Percentiles rank a stretch among this genome's conserved stretches.
Conservation (phyloP, 2,797 vertebrate genomes). For the Sternotherus odoratus region DNA sequence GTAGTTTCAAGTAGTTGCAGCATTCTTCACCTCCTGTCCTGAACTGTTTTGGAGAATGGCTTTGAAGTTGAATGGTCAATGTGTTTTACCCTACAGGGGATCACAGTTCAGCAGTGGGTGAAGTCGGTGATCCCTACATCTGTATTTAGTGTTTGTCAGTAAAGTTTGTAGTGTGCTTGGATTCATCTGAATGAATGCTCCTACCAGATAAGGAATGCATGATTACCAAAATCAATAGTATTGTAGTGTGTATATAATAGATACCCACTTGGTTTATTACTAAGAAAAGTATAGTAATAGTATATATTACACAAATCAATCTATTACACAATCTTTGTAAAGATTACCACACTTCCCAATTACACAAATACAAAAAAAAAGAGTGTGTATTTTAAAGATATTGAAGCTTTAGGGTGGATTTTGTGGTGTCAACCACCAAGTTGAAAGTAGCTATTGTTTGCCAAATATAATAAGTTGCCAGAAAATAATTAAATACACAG, state of each 20-base stretch:
- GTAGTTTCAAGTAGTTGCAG: not conserved
- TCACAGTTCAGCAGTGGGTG: not conserved
- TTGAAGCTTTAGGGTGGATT: not conserved
- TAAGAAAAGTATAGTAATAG: not conserved
- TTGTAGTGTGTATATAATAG: fast-evolving
- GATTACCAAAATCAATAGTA: not conserved
- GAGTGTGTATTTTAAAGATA: not conserved
- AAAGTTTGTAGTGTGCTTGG: not conserved
- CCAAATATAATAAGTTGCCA: not conserved
- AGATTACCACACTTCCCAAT: not conserved
- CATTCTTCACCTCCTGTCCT: not conserved
- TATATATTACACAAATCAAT: no score
- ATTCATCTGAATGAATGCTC: not conserved
- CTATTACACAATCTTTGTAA: not conserved
- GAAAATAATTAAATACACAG: not conserved
- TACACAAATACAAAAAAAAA: not conserved
- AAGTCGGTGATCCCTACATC: not conserved
- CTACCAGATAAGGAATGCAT: not conserved
- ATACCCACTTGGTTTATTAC: not conserved
- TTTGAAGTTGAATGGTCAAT: not conserved
- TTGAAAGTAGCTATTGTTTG: not conserved
- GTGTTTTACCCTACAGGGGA: not conserved
- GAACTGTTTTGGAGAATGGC: not conserved
- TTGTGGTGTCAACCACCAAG: not conserved
- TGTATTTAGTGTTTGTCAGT: fast-evolving